Evolutionary conservation across 2,797 vertebrate genomes (phyloP).

Genomic region (Crocodylus rhombifer): DNA sequence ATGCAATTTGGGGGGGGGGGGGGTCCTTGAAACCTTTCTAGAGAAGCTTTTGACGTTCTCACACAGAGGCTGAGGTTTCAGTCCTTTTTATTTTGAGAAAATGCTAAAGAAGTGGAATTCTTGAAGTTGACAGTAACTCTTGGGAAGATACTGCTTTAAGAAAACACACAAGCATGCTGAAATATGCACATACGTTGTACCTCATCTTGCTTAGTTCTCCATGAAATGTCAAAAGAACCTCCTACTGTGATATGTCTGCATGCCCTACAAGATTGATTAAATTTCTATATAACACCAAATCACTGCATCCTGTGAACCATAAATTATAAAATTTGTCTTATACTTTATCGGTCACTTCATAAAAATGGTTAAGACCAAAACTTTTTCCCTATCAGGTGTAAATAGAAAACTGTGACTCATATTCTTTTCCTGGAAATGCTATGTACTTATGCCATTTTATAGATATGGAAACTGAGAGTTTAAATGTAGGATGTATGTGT

Average conservation of each 20-base stretch:
- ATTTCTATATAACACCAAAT: slow-evolving; percentile 81
- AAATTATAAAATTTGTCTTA: slow-evolving; percentile 82
- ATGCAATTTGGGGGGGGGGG: too few relatives aligned
- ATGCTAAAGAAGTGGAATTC: slow-evolving; percentile 48
- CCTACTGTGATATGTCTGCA: slow-evolving; percentile 80
- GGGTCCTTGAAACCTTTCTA: too few relatives aligned
- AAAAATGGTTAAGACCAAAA: slow-evolving; percentile 70
- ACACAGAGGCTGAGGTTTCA: slow-evolving; percentile 13
- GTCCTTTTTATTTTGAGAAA: slow-evolving; percentile 23
- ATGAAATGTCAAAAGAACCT: slow-evolving; percentile 85
- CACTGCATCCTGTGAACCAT: slow-evolving; percentile 81
- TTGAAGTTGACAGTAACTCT: slow-evolving; percentile 60
- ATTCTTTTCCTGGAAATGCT: slow-evolving; percentile 69
- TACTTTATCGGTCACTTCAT: slow-evolving; percentile 77
- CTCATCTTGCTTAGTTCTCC: slow-evolving; percentile 79
- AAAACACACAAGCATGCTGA: slow-evolving; percentile 66
- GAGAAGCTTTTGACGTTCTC: not conserved
- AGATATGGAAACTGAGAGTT: not conserved
- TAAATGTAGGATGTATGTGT: not conserved
- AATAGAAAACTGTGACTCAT: slow-evolving; percentile 51
- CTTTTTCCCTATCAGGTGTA: slow-evolving; percentile 35
- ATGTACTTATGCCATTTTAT: not conserved
- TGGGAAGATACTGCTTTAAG: slow-evolving; percentile 68
- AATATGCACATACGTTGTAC: slow-evolving; percentile 75
- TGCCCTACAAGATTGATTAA: slow-evolving; percentile 82